phyloP scores from a whole-genome alignment of 2,797 vertebrate species.

The Dicrostonyx torquatus region DNA sequence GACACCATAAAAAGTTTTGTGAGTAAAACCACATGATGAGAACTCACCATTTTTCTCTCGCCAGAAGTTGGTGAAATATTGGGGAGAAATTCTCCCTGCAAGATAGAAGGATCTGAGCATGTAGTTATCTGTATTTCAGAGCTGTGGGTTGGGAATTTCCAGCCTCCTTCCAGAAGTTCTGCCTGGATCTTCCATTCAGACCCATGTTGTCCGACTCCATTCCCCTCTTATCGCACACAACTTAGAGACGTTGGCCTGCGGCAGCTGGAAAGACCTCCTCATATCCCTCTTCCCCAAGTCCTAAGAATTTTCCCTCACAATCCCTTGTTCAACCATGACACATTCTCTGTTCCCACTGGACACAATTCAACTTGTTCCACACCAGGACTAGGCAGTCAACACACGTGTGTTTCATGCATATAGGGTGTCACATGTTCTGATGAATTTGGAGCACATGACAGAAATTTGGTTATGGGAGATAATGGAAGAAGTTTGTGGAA shows the following conservation, averaged over 20 bases:
- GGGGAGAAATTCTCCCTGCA: constrained; percentile 50
- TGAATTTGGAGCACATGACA: neutral
- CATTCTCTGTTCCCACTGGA: neutral
- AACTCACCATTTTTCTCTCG: constrained; percentile 50
- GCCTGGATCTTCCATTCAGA: neutral
- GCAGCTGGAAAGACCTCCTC: neutral
- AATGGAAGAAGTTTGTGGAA: neutral
- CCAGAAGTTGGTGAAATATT: neutral
- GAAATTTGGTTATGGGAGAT: neutral
- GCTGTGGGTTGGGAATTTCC: neutral
- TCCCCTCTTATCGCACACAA: neutral
- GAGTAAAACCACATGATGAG: neutral
- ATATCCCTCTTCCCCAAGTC: neutral
- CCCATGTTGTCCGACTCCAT: neutral
- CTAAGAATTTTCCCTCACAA: neutral
- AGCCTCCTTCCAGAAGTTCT: neutral
- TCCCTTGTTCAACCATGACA: neutral
- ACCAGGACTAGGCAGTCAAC: neutral
- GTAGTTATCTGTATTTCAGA: neutral
- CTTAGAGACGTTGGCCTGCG: neutral
- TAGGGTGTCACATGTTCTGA: neutral
- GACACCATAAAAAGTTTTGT: neutral
- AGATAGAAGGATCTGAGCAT: constrained; percentile 42
- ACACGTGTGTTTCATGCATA: neutral
- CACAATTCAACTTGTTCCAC: neutral